Evolutionary conservation across 2,888 invertebrate genomes (phyloP), one percentile per base, ranked within the genome.

Genomic region (Drosophila merina): DNA sequence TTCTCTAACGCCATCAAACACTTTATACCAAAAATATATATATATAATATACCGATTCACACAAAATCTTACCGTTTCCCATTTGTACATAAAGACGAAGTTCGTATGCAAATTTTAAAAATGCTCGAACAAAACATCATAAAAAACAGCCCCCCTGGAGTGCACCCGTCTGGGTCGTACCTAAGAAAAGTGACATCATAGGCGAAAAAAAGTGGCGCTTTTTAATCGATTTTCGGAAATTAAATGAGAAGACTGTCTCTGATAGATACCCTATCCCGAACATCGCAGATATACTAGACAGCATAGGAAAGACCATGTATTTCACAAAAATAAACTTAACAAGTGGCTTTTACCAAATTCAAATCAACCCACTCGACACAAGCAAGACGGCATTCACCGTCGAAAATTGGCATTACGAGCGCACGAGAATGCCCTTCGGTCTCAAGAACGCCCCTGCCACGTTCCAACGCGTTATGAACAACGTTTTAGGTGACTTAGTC

Each of bases 1-100:
- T 60, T 56, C 31, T 56, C 67, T 25, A 64, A 57, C 26, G 57
- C 30, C 7, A 36, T 57, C 10, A 57, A 52, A 40, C 57, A 57
- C 40, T 57, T 55, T 14, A 59, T 55, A 28, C 36, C 36, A 42
- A 59, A 59, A 44, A 40, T 33, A 45, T 51, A 67, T 40, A 40
- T 33, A 45, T 51, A 67, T 40, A 38, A 56, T 38, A 49, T 56
- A 36, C 51, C 52, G 31, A 66, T 57, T 38, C 20, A 50, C 57
- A 40, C 33, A 28, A 50, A 50, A 50, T 50, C 25, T 8, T 28
- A 51, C 30, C 38, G 31, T 28, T 55, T 44, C 31, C 31, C 30
- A 28, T 44, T 55, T 55, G 0, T 51, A 26, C 36, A 51, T n/a
- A 51, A 49, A 20, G 31, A 51, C n/a, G 26, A 51, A 26, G 38